A percentile compares a stretch with the other conserved stretches of the same genome.
Conservation (phyloP, 1,140 invertebrate genomes). For the Metaphire vulgaris region DNA sequence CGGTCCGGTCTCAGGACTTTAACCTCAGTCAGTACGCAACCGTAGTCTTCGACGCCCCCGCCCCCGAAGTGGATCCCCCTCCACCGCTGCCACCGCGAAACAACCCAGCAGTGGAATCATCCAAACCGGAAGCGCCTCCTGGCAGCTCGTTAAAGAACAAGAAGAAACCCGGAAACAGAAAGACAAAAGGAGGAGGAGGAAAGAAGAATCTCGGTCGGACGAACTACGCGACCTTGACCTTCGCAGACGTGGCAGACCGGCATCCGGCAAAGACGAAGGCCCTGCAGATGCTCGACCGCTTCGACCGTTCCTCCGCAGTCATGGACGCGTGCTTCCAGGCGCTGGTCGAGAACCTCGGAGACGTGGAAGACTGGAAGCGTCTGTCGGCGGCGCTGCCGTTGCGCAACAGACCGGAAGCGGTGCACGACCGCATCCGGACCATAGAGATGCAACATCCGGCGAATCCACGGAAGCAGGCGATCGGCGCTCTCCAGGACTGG, state of each 20-base stretch:
- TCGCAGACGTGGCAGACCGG: too few relatives aligned
- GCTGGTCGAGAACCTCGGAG: neutral
- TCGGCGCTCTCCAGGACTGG: conserved; percentile 24
- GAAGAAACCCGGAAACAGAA: neutral
- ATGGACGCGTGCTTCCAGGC: conserved; percentile 12
- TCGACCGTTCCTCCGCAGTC: too few relatives aligned
- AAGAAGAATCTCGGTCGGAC: too few relatives aligned
- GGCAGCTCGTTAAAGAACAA: neutral
- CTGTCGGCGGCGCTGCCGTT: conserved; percentile 20
- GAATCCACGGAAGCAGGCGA: conserved; percentile 20
- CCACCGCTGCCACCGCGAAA: neutral
- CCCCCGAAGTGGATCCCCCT: neutral
- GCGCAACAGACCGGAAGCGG: neutral
- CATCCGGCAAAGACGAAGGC: too few relatives aligned
- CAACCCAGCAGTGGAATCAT: neutral
- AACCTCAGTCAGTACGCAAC: too few relatives aligned
- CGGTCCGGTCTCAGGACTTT: too few relatives aligned
- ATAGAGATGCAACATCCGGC: conserved; percentile 18
- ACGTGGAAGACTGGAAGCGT: conserved; percentile 26
- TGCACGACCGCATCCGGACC: neutral
- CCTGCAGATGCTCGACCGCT: too few relatives aligned
- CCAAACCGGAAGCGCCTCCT: neutral
- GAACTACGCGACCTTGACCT: too few relatives aligned
- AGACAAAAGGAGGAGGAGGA: too few relatives aligned
- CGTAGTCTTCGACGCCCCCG: neutral